These are phyloP conservation scores for Cliona cf. orientalis DNA, from an alignment of 37 sponge, comb jelly and placozoan genomes.

Conservation along the genomic window DNA sequence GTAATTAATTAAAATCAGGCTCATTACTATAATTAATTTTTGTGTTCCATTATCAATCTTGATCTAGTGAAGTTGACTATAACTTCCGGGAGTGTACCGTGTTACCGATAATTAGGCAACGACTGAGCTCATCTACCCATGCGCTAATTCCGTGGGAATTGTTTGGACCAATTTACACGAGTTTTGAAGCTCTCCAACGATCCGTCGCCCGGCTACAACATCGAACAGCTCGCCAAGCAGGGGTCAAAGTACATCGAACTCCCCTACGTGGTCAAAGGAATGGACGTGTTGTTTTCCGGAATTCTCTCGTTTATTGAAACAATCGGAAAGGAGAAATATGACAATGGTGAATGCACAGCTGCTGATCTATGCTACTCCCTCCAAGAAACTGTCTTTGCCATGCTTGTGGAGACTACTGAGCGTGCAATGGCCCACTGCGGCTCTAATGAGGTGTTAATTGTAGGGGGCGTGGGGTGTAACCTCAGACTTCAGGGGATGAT, in stretches of 20 bases:
- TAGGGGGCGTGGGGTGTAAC: constrained; percentile 99
- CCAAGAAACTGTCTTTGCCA: constrained; percentile 99
- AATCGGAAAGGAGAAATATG: constrained; percentile 72
- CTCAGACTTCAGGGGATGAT: constrained; percentile 90
- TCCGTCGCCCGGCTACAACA: constrained; percentile 99
- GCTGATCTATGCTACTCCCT: constrained; percentile 97
- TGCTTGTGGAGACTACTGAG: constrained; percentile 99
- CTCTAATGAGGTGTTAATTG: constrained; percentile 96
- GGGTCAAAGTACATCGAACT: constrained; percentile 91
- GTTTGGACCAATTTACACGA: constrained; percentile 97
- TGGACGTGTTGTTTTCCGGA: constrained; percentile 99
- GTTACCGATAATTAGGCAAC: too few relatives aligned
- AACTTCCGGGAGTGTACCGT: too few relatives aligned
- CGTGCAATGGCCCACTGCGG: constrained; percentile 99
- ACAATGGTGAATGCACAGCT: constrained; percentile 84
- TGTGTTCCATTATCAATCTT: too few relatives aligned
- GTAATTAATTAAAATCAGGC: too few relatives aligned
- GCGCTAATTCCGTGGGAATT: too few relatives aligned
- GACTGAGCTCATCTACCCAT: too few relatives aligned
- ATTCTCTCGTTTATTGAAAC: constrained; percentile 92
- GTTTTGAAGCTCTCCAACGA: constrained; percentile 98
- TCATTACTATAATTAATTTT: too few relatives aligned
- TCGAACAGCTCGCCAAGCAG: constrained; percentile 98
- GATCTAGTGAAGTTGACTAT: too few relatives aligned
- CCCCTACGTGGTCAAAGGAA: constrained; percentile 98